phyloP scores from a whole-genome alignment of 1,140 invertebrate species.

The Drosophila persimilis region DNA sequence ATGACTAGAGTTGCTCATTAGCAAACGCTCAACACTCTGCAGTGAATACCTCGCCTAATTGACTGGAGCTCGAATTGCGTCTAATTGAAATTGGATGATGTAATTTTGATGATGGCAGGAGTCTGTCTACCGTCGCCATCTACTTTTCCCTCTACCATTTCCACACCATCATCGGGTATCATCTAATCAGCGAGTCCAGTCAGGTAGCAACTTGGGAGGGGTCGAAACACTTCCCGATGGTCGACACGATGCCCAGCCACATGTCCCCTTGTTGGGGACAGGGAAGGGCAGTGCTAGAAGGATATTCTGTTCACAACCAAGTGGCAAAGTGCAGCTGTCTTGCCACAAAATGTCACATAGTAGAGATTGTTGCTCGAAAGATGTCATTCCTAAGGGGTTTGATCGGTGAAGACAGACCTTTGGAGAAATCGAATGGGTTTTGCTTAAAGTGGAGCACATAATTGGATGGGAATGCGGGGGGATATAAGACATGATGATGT shows the following conservation, averaged over 20 bases:
- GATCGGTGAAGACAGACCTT: too few species aligned
- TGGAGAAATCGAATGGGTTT: too few species aligned
- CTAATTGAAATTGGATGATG: slow-evolving; percentile 59
- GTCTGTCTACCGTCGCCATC: neutral
- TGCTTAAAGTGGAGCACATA: too few species aligned
- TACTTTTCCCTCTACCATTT: neutral
- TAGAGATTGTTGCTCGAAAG: too few species aligned
- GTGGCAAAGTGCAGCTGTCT: too few species aligned
- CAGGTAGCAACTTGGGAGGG: slow-evolving; percentile 17
- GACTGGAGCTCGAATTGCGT: slow-evolving; percentile 28
- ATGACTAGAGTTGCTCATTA: slow-evolving; percentile 42
- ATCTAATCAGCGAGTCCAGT: slow-evolving; percentile 21
- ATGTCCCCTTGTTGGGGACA: neutral
- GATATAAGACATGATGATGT: too few species aligned
- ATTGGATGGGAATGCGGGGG: too few species aligned
- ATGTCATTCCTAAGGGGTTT: too few species aligned
- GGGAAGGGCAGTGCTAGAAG: neutral
- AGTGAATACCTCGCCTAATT: slow-evolving; percentile 34
- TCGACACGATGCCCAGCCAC: neutral
- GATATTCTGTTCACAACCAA: too few species aligned
- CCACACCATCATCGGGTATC: slow-evolving; percentile 1
- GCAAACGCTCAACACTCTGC: slow-evolving; percentile 24
- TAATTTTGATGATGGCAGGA: slow-evolving; percentile 35
- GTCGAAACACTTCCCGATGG: slow-evolving; percentile 10
- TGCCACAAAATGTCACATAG: too few species aligned